Evolutionary conservation across 2,113 vertebrate species (phyloP).

Genomic region (Muscicapa adusta): DNA sequence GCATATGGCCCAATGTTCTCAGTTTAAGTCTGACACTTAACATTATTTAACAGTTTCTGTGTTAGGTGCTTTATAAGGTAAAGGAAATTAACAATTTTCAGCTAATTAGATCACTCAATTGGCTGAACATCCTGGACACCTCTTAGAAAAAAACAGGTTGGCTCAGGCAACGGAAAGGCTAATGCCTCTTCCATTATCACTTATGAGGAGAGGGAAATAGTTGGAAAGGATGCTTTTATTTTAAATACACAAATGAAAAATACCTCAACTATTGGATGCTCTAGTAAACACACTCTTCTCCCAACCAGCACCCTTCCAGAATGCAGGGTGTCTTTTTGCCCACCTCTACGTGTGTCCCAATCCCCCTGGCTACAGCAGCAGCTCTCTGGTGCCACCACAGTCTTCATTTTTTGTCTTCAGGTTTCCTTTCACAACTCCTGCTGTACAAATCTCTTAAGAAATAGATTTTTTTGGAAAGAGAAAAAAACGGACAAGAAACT

Average conservation of each 20-base stretch:
- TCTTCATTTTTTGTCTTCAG: neutral
- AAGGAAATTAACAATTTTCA: conserved; percentile 71
- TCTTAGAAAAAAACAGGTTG: conserved; percentile 49
- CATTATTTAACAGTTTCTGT: conserved; percentile 72
- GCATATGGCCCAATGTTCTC: conserved; percentile 71
- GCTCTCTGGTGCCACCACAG: neutral
- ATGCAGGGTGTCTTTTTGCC: neutral
- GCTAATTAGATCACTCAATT: conserved; percentile 71
- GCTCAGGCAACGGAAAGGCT: conserved; percentile 53
- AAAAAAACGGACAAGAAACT: neutral
- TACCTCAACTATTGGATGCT: neutral
- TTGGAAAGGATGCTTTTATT: conserved; percentile 59
- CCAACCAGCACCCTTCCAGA: neutral
- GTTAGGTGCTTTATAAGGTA: conserved; percentile 71
- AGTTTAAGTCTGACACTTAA: conserved; percentile 71
- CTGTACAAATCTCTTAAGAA: neutral
- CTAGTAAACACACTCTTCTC: neutral
- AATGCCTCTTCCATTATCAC: conserved; percentile 63
- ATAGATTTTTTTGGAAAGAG: neutral
- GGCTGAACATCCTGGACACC: conserved; percentile 68
- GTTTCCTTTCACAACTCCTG: neutral
- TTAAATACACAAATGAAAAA: conserved; percentile 53
- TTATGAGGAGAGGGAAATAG: conserved; percentile 56
- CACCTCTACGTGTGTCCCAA: neutral
- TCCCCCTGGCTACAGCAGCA: neutral